Percentiles rank a stretch among this genome's conserved stretches.
Conservation (phyloP, 2,113 vertebrate species). For the Odocoileus hemionus region DNA sequence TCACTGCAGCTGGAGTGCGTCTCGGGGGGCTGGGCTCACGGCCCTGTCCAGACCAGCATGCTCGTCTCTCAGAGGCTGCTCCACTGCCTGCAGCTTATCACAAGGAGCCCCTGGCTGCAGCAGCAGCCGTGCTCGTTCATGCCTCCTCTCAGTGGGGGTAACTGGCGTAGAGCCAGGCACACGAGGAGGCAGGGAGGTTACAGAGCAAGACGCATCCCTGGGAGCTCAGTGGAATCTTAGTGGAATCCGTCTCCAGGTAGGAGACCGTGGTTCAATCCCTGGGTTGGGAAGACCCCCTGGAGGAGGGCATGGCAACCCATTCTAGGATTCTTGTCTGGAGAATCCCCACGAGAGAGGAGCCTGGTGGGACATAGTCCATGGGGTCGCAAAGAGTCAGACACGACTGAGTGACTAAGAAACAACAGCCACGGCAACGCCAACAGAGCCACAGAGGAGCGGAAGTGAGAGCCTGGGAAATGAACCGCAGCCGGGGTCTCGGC, state of each 20-base stretch:
- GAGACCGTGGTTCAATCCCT: background rate
- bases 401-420: background rate
- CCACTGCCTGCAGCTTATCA: too few relatives aligned
- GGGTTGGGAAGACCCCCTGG: background rate
- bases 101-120: background rate
- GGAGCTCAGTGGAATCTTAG: background rate
- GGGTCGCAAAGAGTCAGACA: background rate
- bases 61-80: background rate
- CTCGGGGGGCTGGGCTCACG: accelerated
- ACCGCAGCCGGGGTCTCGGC: background rate
- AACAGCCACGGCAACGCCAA: background rate
- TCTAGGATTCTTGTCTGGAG: background rate
- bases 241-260: background rate
- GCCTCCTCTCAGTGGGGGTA: background rate
- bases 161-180: background rate
- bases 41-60: accelerated
- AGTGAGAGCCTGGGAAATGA: background rate
- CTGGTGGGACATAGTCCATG: background rate
- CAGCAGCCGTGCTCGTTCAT: accelerated
- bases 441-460: background rate
- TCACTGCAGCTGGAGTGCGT: accelerated
- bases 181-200: background rate
- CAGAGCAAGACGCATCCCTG: background rate
- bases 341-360: background rate
- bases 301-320: background rate